These are phyloP conservation scores for Crypturellus undulatus DNA, from an alignment of 2,113 vertebrate genomes.

Conservation along the genomic window DNA sequence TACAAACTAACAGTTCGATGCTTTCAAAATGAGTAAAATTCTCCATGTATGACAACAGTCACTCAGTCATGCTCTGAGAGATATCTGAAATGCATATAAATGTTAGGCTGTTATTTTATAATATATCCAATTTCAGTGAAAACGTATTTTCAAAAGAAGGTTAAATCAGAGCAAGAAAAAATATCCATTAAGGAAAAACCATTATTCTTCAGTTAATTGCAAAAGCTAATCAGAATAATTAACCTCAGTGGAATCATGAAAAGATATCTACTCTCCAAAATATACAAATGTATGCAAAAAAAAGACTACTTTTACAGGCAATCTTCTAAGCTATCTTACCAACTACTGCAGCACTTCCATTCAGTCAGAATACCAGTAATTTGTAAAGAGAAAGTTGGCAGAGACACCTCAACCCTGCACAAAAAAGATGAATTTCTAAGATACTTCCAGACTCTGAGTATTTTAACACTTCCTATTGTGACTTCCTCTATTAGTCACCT, in stretches of 20 bases:
- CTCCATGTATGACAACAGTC: not conserved
- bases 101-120: not conserved
- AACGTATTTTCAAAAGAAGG: not conserved
- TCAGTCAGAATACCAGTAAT: not conserved
- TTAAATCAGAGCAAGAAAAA: slow-evolving; percentile 37
- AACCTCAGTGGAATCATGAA: slow-evolving; percentile 30
- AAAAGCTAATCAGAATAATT: slow-evolving; percentile 54
- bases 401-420: not conserved
- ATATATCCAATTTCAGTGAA: not conserved
- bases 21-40: not conserved
- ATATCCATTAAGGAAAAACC: slow-evolving; percentile 46
- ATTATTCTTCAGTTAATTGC: slow-evolving; percentile 49
- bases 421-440: not conserved
- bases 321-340: not conserved
- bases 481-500: not conserved
- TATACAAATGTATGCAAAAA: slow-evolving; percentile 15
- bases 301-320: not conserved
- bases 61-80: not conserved
- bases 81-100: not conserved
- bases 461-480: not conserved
- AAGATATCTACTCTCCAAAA: slow-evolving; percentile 9
- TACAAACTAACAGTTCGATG: not conserved
- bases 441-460: not conserved
- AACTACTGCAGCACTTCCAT: not conserved
- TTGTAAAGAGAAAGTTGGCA: not conserved